phyloP scores from a whole-genome alignment of 2,888 invertebrate species.

The Peribatodes rhomboidaria region DNA sequence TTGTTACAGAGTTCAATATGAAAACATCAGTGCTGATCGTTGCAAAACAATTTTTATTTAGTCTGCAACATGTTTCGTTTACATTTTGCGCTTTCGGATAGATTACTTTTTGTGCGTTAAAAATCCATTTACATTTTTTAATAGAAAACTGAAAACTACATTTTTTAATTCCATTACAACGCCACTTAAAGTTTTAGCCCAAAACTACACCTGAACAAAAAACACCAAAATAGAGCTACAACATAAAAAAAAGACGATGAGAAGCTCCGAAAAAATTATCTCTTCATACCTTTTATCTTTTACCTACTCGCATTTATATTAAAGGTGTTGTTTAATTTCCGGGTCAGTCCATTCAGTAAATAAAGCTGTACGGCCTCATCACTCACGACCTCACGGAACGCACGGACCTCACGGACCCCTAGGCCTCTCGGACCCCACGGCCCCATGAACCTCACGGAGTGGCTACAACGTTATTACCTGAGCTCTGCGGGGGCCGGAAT shows the following conservation, averaged over 20 bases:
- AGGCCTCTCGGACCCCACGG: no score
- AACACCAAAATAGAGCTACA: background rate
- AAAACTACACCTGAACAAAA: background rate
- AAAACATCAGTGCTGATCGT: no score
- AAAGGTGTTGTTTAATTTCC: conserved; percentile 29
- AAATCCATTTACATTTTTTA: no score
- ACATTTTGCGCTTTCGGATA: no score
- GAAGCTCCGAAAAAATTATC: background rate
- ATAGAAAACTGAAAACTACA: no score
- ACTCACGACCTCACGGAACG: conserved; percentile 9
- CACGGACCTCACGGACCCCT: no score
- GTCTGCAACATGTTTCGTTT: no score
- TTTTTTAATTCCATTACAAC: no score
- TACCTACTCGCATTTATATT: conserved; percentile 12
- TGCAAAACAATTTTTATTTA: no score
- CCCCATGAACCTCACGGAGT: conserved; percentile 20
- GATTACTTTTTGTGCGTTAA: no score
- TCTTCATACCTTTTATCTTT: conserved; percentile 7
- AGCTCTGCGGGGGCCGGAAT: conserved; percentile 27
- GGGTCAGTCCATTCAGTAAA: conserved; percentile 17
- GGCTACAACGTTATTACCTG: conserved; percentile 29
- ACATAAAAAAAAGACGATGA: background rate
- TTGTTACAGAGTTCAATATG: no score
- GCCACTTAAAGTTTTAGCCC: no score
- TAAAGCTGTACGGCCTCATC: conserved; percentile 26